These are phyloP conservation scores for Drosophila pandora DNA, from an alignment of 1,140 invertebrate species.

Conservation along the genomic window DNA sequence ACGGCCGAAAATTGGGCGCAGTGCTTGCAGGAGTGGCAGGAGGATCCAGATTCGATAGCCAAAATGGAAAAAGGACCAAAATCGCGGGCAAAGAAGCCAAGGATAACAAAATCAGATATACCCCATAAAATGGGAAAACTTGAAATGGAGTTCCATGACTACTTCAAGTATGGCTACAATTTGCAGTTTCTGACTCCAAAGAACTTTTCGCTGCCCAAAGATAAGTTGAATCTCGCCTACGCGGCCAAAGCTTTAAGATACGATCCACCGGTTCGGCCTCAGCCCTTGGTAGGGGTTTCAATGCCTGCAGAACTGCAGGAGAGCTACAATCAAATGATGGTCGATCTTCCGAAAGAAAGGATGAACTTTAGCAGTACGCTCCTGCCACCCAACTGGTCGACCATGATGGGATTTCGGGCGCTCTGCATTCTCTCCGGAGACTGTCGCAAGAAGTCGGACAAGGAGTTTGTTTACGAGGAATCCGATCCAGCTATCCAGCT, in stretches of 20 bases:
- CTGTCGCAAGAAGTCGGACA: not conserved
- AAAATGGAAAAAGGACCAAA: not conserved
- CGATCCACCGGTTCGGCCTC: constrained; percentile 1
- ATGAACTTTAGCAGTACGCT: not conserved
- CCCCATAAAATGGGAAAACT: constrained; percentile 12
- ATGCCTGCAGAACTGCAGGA: constrained; percentile 28
- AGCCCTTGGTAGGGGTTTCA: constrained; percentile 3
- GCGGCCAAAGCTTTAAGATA: constrained; percentile 31
- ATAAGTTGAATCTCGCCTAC: constrained; percentile 14
- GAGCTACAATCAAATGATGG: constrained; percentile 39
- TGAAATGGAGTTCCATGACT: constrained; percentile 48
- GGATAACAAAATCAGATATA: not conserved
- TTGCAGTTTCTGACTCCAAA: constrained; percentile 25
- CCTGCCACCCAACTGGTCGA: constrained; percentile 69
- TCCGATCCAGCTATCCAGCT: constrained; percentile 30
- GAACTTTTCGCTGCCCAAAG: constrained; percentile 24
- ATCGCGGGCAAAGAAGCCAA: not conserved
- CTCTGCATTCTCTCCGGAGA: constrained; percentile 66
- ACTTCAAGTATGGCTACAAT: constrained; percentile 74
- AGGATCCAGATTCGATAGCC: constrained; percentile 39
- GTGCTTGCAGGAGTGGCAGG: constrained; percentile 54
- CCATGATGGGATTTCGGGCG: constrained; percentile 74
- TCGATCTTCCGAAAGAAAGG: constrained; percentile 1
- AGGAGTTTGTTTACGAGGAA: constrained; percentile 20
- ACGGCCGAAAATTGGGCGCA: constrained; percentile 72